Base-by-base conservation (phyloP, 64 coral and sea anemone genomes). In the Stichodactyla mertensii region DNA sequence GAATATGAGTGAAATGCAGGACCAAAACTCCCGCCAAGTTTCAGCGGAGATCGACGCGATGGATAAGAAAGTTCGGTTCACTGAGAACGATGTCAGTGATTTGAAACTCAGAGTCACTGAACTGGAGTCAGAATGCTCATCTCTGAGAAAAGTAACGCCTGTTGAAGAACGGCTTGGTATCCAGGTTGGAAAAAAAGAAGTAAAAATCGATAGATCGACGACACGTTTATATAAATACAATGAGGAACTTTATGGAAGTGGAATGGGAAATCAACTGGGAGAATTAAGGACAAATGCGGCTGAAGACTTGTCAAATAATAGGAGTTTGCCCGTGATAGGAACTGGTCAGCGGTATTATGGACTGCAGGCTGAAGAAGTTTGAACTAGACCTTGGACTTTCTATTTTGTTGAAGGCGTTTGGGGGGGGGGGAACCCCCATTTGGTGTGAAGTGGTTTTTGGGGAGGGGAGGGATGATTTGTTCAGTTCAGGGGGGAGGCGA, bases 61-160 rank as follows among this genome's bases (percentile, higher is more conserved):
- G 57, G 57, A 27, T 26, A 84, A 10, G 13, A 36, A 16, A 58
- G 28, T 84, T 6, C 18, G 57, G 7, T 22, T 84, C 20, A 84
- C 82, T 58, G 52, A 55, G 53, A 60, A 54, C 18, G 54, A 84
- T 14, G 54, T 84, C 18, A 60, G 82, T 54, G 57, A 84, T 31
- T 58, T 84, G 55, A n/a, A 60, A 58, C 82, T 57, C 11, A 16
- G 57, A 31, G 55, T 84, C 13, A 55, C 53, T 14, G 82, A 84
- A 7, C 82, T 84, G 14, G 82, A 84, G 52, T 16, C 18, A 5
- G 82, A 84, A 16, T 84, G 82, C 55, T 26, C 77, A 12, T 79
- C 51, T 4, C 26, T 79, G 12, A 79, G 77, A 52, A 79, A 79
- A 79, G 8, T 79, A 79, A n/a, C 77, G 16, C 77, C 77, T 16